Conservation (phyloP, 2,888 invertebrate species). For the Elysia crispata region DNA sequence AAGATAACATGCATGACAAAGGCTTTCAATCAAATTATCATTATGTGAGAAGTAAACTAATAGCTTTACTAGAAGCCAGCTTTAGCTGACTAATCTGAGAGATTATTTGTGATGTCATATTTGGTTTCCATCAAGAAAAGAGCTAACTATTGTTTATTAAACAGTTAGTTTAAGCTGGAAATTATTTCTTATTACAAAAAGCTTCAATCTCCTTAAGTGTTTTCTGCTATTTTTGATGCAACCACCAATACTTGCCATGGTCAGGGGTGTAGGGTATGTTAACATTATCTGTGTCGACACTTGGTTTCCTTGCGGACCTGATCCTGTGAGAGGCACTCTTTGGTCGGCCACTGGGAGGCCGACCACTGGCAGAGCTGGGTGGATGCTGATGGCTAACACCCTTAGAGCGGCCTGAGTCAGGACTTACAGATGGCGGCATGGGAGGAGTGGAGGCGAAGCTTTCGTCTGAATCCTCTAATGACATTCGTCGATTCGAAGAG, state of each 20-base stretch:
- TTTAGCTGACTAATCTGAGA: no score
- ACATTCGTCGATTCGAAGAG: not conserved
- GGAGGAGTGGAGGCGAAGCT: constrained; percentile 17
- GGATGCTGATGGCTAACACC: constrained; percentile 30
- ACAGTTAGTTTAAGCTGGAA: no score
- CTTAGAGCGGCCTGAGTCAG: not conserved
- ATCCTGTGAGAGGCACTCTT: constrained; percentile 23
- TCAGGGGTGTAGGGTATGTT: not conserved
- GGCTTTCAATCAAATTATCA: not conserved
- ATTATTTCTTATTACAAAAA: no score
- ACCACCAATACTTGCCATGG: not conserved
- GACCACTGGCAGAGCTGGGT: constrained; percentile 23
- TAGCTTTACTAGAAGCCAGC: no score
- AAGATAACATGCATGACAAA: no score
- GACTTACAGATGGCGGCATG: not conserved
- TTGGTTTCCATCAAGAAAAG: no score
- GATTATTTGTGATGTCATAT: no score
- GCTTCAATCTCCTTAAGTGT: no score
- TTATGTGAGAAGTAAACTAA: not conserved
- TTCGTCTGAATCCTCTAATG: constrained; percentile 11
- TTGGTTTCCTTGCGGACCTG: not conserved
- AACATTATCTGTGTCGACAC: not conserved
- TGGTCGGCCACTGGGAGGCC: constrained; percentile 31
- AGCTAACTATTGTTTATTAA: no score
- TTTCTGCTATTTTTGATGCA: no score